phyloP scores from a whole-genome alignment of 2,113 vertebrate genomes.

The Tylochromis polylepis region DNA sequence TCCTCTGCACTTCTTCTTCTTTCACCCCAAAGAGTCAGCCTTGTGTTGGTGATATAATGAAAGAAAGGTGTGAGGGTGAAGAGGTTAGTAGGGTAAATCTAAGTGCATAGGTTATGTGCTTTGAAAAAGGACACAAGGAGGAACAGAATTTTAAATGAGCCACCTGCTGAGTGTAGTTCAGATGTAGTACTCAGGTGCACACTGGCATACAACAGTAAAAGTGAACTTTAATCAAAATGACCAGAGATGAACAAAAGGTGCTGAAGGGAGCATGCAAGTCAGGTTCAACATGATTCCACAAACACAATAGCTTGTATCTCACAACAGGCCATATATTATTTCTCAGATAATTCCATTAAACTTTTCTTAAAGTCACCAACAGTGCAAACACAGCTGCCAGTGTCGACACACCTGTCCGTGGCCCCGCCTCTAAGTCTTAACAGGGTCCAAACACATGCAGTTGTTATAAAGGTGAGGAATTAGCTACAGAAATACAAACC shows the following conservation, averaged over 20 bases:
- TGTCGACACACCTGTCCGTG: not conserved
- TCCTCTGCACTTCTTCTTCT: not conserved
- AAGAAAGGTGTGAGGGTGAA: not conserved
- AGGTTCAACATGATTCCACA: not conserved
- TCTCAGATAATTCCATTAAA: not conserved
- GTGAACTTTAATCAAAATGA: not conserved
- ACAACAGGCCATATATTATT: not conserved
- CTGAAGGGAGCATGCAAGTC: not conserved
- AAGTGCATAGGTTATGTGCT: not conserved
- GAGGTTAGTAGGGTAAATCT: conserved; percentile 11
- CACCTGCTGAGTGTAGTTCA: not conserved
- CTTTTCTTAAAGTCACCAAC: not conserved
- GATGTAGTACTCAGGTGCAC: not conserved
- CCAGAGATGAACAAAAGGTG: not conserved
- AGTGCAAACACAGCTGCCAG: not conserved
- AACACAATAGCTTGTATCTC: not conserved
- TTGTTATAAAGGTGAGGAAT: not conserved
- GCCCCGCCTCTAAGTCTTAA: not conserved
- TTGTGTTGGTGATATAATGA: not conserved
- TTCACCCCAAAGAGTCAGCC: not conserved
- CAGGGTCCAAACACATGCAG: not conserved
- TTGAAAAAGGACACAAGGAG: not conserved
- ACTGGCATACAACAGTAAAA: not conserved
- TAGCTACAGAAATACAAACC: not conserved
- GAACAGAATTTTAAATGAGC: not conserved